phyloP scores from a whole-genome alignment of 2,113 vertebrate species.

The Morone chrysops region DNA sequence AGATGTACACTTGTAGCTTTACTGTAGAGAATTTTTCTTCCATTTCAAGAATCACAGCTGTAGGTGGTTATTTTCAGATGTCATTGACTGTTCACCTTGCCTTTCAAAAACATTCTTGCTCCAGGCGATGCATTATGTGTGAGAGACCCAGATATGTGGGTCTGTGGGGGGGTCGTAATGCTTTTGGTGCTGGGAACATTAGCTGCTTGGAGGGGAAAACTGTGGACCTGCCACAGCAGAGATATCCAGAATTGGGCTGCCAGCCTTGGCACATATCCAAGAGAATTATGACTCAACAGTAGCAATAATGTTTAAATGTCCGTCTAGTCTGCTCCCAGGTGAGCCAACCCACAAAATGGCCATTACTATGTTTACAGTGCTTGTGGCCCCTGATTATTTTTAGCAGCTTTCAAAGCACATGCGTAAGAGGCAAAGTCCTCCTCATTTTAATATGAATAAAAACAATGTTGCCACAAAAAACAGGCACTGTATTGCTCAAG shows the following conservation, averaged over 20 bases:
- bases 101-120: conserved; percentile 70
- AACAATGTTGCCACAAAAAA: background rate
- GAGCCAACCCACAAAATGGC: conserved; percentile 50
- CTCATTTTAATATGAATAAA: background rate
- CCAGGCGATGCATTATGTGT: conserved; percentile 72
- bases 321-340: conserved; percentile 64
- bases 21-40: conserved; percentile 25
- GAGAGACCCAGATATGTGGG: conserved; percentile 72
- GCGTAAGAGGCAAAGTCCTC: conserved; percentile 31
- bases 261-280: conserved; percentile 67
- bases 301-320: conserved; percentile 57
- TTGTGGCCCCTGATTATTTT: conserved; percentile 53
- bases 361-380: conserved; percentile 42
- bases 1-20: conserved; percentile 14
- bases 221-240: conserved; percentile 65
- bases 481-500: background rate
- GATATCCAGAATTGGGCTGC: conserved; percentile 72
- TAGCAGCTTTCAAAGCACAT: conserved; percentile 36
- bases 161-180: conserved; percentile 52
- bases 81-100: conserved; percentile 78
- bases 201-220: conserved; percentile 58
- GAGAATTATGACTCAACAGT: conserved; percentile 67
- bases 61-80: conserved; percentile 75
- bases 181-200: conserved; percentile 66
- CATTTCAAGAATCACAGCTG: conserved; percentile 55